Percentiles rank a stretch among this genome's conserved stretches.
These are phyloP conservation scores for Numenius arquata DNA, from an alignment of 2,113 vertebrate species.

Conservation along the genomic window DNA sequence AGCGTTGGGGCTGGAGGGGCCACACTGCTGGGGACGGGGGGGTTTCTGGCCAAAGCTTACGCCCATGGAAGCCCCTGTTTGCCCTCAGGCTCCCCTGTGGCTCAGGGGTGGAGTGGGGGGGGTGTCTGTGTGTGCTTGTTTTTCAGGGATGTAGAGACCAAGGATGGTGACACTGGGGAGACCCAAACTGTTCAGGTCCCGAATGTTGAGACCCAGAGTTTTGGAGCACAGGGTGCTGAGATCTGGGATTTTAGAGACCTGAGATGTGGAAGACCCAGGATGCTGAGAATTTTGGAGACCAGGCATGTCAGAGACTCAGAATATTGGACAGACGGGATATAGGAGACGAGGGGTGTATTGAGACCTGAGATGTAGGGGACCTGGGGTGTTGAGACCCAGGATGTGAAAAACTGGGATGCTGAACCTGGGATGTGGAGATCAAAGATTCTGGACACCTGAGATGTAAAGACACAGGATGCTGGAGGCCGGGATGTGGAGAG, in stretches of 20 bases:
- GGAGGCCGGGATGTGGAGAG: background rate
- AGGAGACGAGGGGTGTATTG: too few species aligned
- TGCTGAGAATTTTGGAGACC: background rate
- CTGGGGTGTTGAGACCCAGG: background rate
- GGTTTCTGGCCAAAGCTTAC: background rate
- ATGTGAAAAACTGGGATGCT: too few species aligned
- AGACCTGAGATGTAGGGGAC: background rate
- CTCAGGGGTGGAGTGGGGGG: fast-evolving
- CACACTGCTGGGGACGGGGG: fast-evolving
- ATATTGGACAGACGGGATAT: fast-evolving
- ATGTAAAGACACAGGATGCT: background rate
- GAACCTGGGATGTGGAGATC: background rate
- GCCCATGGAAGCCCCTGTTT: fast-evolving
- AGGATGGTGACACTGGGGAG: background rate
- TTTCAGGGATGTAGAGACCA: background rate
- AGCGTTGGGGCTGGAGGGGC: background rate
- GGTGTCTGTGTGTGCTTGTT: background rate
- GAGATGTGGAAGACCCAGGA: background rate
- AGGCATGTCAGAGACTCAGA: background rate
- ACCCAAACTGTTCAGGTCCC: background rate
- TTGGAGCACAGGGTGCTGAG: background rate
- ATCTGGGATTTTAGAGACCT: background rate
- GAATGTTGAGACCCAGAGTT: background rate
- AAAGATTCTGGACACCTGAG: background rate
- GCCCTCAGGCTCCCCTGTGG: background rate